These are phyloP conservation scores for Arctocebus calabarensis DNA, from an alignment of 2,797 vertebrate species.

Conservation along the genomic window DNA sequence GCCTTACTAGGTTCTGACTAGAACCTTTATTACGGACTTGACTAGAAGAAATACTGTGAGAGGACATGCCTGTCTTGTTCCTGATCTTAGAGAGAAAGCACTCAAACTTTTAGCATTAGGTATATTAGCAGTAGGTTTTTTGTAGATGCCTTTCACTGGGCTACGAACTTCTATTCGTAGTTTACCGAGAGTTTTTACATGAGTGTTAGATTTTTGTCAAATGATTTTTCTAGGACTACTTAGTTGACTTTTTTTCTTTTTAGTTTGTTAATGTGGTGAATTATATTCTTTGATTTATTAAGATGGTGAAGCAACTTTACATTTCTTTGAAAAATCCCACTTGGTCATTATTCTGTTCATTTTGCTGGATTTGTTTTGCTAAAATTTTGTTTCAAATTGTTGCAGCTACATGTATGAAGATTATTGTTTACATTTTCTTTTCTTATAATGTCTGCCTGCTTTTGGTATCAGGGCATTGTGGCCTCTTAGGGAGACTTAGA, in stretches of 20 bases:
- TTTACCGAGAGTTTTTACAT: not conserved
- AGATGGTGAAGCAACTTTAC: not conserved
- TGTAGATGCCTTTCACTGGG: not conserved
- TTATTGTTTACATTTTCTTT: slow-evolving; percentile 1
- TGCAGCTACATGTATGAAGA: not conserved
- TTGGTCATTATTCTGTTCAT: not conserved
- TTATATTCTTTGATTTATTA: not conserved
- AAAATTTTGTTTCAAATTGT: slow-evolving; percentile 47
- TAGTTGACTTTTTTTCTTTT: not conserved
- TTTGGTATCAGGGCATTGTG: not conserved
- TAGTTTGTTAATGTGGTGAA: slow-evolving; percentile 1
- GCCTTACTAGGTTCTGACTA: not conserved
- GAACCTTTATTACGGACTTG: not conserved
- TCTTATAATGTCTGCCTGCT: not conserved
- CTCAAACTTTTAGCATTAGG: not conserved
- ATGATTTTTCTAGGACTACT: not conserved
- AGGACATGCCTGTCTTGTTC: not conserved
- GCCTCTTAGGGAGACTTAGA: not conserved
- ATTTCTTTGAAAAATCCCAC: slow-evolving; percentile 19
- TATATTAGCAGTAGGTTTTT: not conserved
- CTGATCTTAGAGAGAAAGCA: not conserved
- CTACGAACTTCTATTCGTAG: not conserved
- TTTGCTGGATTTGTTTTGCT: slow-evolving; percentile 6
- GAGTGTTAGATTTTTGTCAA: not conserved
- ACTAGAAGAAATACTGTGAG: slow-evolving; percentile 1